Conservation (phyloP, 1,140 invertebrate species). For the Saxidomus purpurata region DNA sequence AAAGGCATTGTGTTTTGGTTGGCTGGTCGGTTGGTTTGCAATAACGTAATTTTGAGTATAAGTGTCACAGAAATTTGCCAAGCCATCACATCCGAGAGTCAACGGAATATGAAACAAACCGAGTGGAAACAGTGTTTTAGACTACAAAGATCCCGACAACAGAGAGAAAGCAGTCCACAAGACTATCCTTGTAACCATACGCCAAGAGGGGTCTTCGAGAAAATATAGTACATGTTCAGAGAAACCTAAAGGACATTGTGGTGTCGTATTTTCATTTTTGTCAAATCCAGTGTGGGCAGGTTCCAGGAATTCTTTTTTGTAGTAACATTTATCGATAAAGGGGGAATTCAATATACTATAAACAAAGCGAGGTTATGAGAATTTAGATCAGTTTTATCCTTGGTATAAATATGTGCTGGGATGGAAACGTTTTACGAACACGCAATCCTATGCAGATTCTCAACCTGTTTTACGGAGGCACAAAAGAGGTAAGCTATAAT, state of each 20-base stretch:
- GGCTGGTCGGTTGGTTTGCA: no score
- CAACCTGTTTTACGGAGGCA: slow-evolving; percentile 17
- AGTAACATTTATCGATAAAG: background rate
- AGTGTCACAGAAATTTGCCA: no score
- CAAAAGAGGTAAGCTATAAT: slow-evolving; percentile 11
- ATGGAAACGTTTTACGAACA: slow-evolving; percentile 1
- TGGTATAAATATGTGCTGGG: slow-evolving; percentile 31
- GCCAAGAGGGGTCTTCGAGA: slow-evolving; percentile 36
- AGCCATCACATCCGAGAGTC: no score
- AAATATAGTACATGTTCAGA: slow-evolving; percentile 48
- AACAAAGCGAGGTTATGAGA: no score
- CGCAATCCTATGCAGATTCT: slow-evolving; percentile 4
- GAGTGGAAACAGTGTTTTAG: no score
- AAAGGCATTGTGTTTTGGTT: no score
- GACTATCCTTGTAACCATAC: slow-evolving; percentile 4
- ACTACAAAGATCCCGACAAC: background rate
- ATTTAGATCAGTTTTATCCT: background rate
- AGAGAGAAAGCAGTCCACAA: background rate
- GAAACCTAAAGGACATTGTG: slow-evolving; percentile 28
- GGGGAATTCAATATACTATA: no score
- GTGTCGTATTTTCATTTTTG: slow-evolving; percentile 44
- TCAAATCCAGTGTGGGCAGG: background rate
- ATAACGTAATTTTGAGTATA: no score
- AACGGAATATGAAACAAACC: no score
- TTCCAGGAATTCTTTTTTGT: slow-evolving; percentile 25